Base-by-base conservation (phyloP, 2,113 vertebrate species). In the Macquaria australasica region DNA sequence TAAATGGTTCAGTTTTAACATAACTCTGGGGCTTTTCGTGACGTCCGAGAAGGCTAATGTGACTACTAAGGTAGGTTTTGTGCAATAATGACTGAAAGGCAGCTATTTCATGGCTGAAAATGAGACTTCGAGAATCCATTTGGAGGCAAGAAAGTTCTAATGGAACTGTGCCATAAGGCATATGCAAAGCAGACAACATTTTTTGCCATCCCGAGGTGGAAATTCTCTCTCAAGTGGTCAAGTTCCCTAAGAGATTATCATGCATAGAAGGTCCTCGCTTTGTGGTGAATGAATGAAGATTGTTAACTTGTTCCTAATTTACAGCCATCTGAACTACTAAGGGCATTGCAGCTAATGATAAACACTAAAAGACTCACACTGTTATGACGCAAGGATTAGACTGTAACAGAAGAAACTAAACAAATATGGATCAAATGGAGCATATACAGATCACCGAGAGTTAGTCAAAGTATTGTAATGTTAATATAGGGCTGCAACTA, bases 361-460 rank as follows among this genome's bases (percentile, higher is more conserved):
- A 43, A 74, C 23, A 34, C 20, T 25, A 25, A 37, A 50, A 2
- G 18, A 74, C 48, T 64, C 1, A 21, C n/a, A 31, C 10, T n/a
- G 37, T 31, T 45, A 63, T 56, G 58, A 77, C 58, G 28, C 55
- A 85, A 85, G 21, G 43, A n/a, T n/a, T 11, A n/a, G 53, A 60
- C 8, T 60, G 12, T n/a, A 31, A 77, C 14, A 62, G 45, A 77
- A 56, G 7, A 37, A 66, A 50, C 39, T 16, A 16, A 73, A 41
- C 56, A n/a, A 34, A 53, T 9, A 64, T 25, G 9, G n/a, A 12
- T 16, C 5, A 21, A 34, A 77, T 28, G 3, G 6, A 69, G 14
- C 23, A 53, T 45, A 14, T 18, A 1, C 53, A 82, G 53, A 75
- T 50, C 41, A 69, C 21, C 8, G 8, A 34, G 8, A 48, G 50